Percentiles rank a stretch among this genome's conserved stretches.
phyloP scores from a whole-genome alignment of 2,888 invertebrate genomes.

The Pseudococcus jackbeardsleyi region DNA sequence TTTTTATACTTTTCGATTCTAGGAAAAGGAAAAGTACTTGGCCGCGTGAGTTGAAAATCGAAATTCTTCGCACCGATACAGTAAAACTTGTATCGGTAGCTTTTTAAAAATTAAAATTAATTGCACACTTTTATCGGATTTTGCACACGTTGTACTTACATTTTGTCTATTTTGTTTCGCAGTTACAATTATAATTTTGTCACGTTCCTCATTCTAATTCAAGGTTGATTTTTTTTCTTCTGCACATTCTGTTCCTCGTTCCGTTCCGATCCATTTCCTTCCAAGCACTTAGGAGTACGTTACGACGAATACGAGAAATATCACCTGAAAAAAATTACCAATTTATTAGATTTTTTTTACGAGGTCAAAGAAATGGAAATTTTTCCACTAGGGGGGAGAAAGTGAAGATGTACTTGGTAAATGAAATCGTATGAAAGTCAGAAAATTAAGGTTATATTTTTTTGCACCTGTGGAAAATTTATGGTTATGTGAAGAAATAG shows the following conservation, averaged over 20 bases:
- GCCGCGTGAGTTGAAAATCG: background rate
- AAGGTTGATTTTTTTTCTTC: slow-evolving; percentile 19
- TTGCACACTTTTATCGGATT: background rate
- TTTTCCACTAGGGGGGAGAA: no score
- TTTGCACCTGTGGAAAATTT: no score
- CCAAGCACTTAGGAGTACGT: background rate
- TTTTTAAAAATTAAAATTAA: slow-evolving; percentile 24
- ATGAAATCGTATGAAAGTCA: no score
- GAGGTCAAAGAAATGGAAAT: background rate
- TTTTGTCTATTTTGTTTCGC: slow-evolving; percentile 1
- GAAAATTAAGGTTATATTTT: no score
- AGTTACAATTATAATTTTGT: slow-evolving; percentile 6
- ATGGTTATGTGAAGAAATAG: no score
- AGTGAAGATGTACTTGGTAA: no score
- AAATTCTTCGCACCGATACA: background rate
- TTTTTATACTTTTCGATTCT: background rate
- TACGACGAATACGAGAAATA: background rate
- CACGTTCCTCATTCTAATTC: slow-evolving; percentile 22
- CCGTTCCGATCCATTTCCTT: background rate
- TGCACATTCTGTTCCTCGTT: slow-evolving; percentile 7
- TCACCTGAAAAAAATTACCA: background rate
- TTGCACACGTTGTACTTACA: background rate
- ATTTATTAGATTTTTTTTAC: background rate
- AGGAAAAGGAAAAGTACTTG: slow-evolving; percentile 19
- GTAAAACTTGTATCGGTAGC: background rate